Conservation (phyloP, 2,888 invertebrate species). For the Peribatodes rhomboidaria region DNA sequence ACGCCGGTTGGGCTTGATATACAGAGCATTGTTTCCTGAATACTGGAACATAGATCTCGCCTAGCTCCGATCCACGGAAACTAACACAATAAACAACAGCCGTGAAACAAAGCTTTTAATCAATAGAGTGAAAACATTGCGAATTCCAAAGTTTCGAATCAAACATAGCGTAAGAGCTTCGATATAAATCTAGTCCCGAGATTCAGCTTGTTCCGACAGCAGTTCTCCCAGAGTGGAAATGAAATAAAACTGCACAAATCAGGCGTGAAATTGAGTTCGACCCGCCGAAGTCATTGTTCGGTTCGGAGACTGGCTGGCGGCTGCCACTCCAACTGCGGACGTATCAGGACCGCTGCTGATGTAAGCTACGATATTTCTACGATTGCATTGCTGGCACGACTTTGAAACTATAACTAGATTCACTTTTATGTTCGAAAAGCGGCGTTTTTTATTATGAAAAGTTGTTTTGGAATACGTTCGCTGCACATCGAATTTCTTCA, state of each 20-base stretch:
- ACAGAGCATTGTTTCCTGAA: slow-evolving; percentile 54
- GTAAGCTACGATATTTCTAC: slow-evolving; percentile 31
- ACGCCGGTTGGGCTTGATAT: slow-evolving; percentile 56
- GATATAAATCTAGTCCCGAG: slow-evolving; percentile 48
- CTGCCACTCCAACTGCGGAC: slow-evolving; percentile 46
- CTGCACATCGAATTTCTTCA: slow-evolving; percentile 49
- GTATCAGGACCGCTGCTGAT: slow-evolving; percentile 50
- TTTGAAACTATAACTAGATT: slow-evolving; percentile 24
- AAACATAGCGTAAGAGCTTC: slow-evolving; percentile 42
- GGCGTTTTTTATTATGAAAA: background rate
- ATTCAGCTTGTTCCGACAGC: slow-evolving; percentile 58
- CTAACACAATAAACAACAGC: slow-evolving; percentile 37
- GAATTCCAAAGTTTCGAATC: slow-evolving; percentile 38
- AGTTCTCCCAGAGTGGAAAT: slow-evolving; percentile 70
- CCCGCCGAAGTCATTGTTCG: slow-evolving; percentile 75
- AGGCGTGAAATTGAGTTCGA: slow-evolving; percentile 85
- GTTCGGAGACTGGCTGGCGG: slow-evolving; percentile 65
- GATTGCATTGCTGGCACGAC: slow-evolving; percentile 26
- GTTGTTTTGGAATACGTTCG: slow-evolving; percentile 50
- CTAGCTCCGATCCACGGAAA: slow-evolving; percentile 39
- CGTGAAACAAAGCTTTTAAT: slow-evolving; percentile 33
- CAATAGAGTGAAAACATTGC: slow-evolving; percentile 36
- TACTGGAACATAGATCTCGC: slow-evolving; percentile 47
- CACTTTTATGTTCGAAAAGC: background rate
- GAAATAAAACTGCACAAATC: slow-evolving; percentile 83